Percentiles rank a stretch among this genome's conserved stretches.
These are phyloP conservation scores for Tenthredo mesomela DNA, from an alignment of 2,888 invertebrate genomes.

Conservation along the genomic window DNA sequence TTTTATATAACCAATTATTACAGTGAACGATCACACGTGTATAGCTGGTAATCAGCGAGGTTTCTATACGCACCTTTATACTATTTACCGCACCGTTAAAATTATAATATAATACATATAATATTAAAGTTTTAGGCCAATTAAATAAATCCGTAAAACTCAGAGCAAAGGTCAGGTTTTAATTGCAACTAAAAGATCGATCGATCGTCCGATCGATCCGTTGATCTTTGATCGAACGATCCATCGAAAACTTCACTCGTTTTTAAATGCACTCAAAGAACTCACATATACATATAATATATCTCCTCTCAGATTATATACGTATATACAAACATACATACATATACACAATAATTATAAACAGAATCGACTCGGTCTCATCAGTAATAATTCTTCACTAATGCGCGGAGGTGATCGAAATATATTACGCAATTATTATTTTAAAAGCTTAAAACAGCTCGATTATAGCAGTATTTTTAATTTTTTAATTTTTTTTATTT, in stretches of 20 bases:
- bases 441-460: background rate
- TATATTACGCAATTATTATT: slow-evolving; percentile 9
- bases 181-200: slow-evolving; percentile 2
- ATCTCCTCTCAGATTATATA: background rate
- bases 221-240: slow-evolving; percentile 8
- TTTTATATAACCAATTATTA: background rate
- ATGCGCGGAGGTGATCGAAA: background rate
- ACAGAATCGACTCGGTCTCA: slow-evolving; percentile 19
- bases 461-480: background rate
- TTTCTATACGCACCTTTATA: background rate
- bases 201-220: background rate
- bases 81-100: background rate
- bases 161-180: slow-evolving; percentile 18
- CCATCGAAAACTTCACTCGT: background rate
- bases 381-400: slow-evolving; percentile 2
- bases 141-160: slow-evolving; percentile 17
- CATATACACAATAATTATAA: background rate
- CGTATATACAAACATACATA: background rate
- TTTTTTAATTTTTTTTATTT: background rate
- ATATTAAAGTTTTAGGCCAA: background rate
- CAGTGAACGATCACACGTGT: background rate
- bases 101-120: background rate
- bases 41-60: background rate
- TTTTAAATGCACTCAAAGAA: slow-evolving; percentile 6
- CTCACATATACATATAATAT: too few species aligned